A percentile compares a stretch with the other conserved stretches of the same genome.
Conservation (phyloP, 2,113 vertebrate species). For the Chloebia gouldiae region DNA sequence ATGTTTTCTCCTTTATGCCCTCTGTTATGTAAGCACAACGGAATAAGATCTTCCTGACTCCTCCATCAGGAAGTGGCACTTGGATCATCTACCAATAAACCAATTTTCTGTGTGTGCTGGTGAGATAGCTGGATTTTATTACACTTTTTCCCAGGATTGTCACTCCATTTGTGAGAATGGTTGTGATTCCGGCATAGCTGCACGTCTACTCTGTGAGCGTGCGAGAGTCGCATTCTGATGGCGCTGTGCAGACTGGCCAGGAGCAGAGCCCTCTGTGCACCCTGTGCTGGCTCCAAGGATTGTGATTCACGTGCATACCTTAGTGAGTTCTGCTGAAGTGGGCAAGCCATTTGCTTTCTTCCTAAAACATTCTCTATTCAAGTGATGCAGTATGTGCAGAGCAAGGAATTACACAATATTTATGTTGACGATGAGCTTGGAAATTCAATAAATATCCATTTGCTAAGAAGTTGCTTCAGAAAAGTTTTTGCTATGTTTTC, state of each 20-base stretch:
- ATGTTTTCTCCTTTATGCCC: conserved; percentile 13
- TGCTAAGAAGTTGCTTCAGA: background rate
- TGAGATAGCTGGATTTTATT: background rate
- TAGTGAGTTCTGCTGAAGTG: background rate
- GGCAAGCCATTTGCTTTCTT: background rate
- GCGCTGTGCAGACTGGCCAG: background rate
- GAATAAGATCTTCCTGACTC: background rate
- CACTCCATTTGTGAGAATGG: background rate
- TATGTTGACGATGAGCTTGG: background rate
- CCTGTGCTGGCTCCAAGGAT: fast-evolving
- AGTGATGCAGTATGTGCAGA: background rate
- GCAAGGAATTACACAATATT: background rate
- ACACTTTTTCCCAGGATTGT: background rate
- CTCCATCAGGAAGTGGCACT: background rate
- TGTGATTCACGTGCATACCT: background rate
- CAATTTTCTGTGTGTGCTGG: background rate
- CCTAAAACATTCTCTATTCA: background rate
- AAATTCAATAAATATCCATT: background rate
- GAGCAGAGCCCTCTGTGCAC: background rate
- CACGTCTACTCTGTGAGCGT: background rate
- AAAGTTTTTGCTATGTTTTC: background rate
- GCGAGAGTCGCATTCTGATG: background rate
- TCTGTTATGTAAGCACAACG: conserved; percentile 8
- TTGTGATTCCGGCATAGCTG: background rate
- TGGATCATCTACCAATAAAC: background rate